Conservation (phyloP, 2,797 vertebrate species). For the Scolopax rusticola region DNA sequence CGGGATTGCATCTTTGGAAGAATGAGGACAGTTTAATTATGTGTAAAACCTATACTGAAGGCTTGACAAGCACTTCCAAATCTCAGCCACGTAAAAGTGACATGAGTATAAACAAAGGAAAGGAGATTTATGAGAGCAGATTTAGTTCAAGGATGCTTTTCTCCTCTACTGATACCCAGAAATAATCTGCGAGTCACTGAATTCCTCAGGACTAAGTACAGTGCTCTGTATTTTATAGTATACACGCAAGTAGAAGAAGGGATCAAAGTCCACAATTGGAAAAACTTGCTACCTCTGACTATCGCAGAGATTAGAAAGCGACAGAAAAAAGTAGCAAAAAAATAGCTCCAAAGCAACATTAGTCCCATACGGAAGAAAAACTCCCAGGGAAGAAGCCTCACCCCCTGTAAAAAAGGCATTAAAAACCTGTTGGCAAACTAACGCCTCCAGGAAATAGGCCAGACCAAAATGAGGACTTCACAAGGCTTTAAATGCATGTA, state of each 20-base stretch:
- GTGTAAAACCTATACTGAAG: not conserved
- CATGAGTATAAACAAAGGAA: not conserved
- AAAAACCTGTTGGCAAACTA: not conserved
- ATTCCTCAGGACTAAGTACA: not conserved
- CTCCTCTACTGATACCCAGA: not conserved
- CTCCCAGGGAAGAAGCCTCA: not conserved
- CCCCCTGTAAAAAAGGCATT: not conserved
- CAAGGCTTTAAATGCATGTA: not conserved
- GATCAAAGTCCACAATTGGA: not conserved
- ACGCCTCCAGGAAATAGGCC: not conserved
- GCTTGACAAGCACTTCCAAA: not conserved
- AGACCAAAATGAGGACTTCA: not conserved
- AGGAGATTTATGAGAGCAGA: not conserved
- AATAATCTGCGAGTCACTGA: not conserved
- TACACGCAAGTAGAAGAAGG: rapidly evolving
- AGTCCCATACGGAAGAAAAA: not conserved
- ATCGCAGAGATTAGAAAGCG: not conserved
- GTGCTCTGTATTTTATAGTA: not conserved
- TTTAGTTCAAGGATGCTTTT: not conserved
- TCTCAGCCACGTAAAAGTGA: not conserved
- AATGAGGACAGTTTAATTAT: not conserved
- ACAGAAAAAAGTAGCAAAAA: not conserved
- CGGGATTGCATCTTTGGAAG: not conserved
- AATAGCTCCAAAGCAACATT: not conserved
- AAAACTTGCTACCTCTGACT: not conserved